Evolutionary conservation across 2,113 vertebrate genomes (phyloP).

Genomic region (Sinocyclocheilus anophthalmus): DNA sequence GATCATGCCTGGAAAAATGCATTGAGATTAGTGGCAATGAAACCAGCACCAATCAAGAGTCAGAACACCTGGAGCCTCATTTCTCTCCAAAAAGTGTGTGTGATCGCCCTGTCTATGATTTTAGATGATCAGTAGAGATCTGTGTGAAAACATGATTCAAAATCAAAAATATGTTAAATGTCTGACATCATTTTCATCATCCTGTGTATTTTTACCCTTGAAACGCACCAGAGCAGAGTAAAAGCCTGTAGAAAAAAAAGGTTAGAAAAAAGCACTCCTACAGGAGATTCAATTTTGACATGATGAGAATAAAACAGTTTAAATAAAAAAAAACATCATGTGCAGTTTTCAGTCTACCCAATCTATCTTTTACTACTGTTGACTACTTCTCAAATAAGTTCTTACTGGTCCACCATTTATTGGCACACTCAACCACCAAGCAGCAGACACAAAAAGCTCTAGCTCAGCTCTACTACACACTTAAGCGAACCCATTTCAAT

Average conservation of each 20-base stretch:
- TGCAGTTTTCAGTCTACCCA: not conserved
- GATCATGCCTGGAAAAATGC: conserved; percentile 39
- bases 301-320: not conserved
- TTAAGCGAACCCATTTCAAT: not conserved
- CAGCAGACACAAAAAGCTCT: not conserved
- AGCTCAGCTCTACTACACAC: not conserved
- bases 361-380: no score
- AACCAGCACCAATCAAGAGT: conserved; percentile 42
- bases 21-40: conserved; percentile 44
- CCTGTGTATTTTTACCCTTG: conserved; percentile 44
- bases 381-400: not conserved
- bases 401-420: not conserved
- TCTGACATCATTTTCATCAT: conserved; percentile 3
- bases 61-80: conserved; percentile 33
- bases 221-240: conserved; percentile 33
- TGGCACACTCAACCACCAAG: not conserved
- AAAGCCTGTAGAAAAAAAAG: conserved; percentile 41
- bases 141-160: not conserved
- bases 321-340: not conserved
- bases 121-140: not conserved
- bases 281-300: not conserved
- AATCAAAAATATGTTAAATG: not conserved
- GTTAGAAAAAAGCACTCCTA: conserved; percentile 30
- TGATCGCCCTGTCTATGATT: not conserved
- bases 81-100: not conserved